Base-by-base conservation (phyloP, 2,113 vertebrate genomes). In the Columba janthina region DNA sequence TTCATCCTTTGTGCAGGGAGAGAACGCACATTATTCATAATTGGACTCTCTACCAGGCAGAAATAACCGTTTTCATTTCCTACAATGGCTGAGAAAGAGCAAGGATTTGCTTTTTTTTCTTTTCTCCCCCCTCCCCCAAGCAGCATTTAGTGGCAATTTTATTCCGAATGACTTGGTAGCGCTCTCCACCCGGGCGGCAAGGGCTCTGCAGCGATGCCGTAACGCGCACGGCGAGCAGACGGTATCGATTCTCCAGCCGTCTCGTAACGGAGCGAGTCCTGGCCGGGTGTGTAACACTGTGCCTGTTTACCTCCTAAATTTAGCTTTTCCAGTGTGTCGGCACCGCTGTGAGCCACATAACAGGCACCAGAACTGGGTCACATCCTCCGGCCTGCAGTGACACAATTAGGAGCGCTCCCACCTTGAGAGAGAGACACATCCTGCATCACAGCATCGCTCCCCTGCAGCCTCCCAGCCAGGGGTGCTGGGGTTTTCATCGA, bases 1-100 rank as follows among this genome's bases (percentile, higher is more conserved):
- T 96, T 96, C 91, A 95, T 94, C 94, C 80, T 96, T 94, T 95
- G 93, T 95, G 89, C 67, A 11, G 81, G 70, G 75, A 91, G 81
- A 92, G 67, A 86, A 82, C 25, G 58, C 84, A 12, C 86, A 85
- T 91, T 71, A 81, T 60, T 92, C 50, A 14, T 91, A 93, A 96
- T 89, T 95, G 91, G 93, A 77, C 93, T 94, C 90, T 96, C 88
- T 91, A 46, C 75, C 90, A 79, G 90, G 85, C 88, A 74, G 96
- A 85, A 82, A 74, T 67, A 87, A 48, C 77, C 21, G 0, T 84
- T 70, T 75, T 92, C 88, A 65, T 88, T 93, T 81, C 89, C 88
- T 90, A 69, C 94, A 78, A 89, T 69, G 92, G 65, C 73, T 64
- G 50, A 74, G 88, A 84, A 91, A 95, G 72, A 84, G 69, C 18